A percentile compares a stretch with the other conserved stretches of the same genome.
These are phyloP conservation scores for Drosophila sturtevanti DNA, from an alignment of 1,140 invertebrate species.

Conservation along the genomic window DNA sequence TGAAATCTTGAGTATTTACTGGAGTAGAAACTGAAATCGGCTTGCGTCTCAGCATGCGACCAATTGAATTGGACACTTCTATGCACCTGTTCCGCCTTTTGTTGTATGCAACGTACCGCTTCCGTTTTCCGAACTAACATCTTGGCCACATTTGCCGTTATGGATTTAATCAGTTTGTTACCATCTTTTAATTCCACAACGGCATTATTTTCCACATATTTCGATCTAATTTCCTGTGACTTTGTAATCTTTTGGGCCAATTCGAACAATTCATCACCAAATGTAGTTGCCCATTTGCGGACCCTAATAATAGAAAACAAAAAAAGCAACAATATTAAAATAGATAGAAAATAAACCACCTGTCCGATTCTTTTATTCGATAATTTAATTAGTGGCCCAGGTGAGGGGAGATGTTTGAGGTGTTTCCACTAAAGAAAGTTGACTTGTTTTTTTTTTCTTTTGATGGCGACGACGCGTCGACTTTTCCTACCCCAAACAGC, in stretches of 20 bases:
- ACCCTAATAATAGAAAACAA: conserved; percentile 81
- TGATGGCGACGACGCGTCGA: conserved; percentile 37
- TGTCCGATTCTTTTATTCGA: conserved; percentile 57
- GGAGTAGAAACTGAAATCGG: conserved; percentile 86
- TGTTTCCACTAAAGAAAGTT: conserved; percentile 38
- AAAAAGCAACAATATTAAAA: too few species aligned
- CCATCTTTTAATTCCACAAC: conserved; percentile 90
- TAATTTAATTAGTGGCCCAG: conserved; percentile 72
- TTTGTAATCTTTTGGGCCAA: conserved; percentile 85
- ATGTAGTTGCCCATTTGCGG: conserved; percentile 85
- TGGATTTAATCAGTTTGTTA: conserved; percentile 88
- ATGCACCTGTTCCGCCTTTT: conserved; percentile 86
- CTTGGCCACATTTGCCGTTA: conserved; percentile 88
- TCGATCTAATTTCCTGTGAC: conserved; percentile 86
- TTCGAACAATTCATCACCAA: conserved; percentile 86
- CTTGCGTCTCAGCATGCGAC: conserved; percentile 55
- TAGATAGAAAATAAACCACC: conserved; percentile 70
- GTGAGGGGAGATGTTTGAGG: background rate
- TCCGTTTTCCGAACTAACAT: conserved; percentile 93
- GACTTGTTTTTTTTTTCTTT: conserved; percentile 1
- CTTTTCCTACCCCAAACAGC: conserved; percentile 52
- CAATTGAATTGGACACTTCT: conserved; percentile 85
- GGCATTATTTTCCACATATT: conserved; percentile 89
- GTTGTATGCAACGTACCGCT: conserved; percentile 89
- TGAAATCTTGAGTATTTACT: conserved; percentile 86